A percentile compares a stretch with the other conserved stretches of the same genome.
Evolutionary conservation across 1,140 invertebrate species (phyloP).

Genomic region (Eueides isabella): DNA sequence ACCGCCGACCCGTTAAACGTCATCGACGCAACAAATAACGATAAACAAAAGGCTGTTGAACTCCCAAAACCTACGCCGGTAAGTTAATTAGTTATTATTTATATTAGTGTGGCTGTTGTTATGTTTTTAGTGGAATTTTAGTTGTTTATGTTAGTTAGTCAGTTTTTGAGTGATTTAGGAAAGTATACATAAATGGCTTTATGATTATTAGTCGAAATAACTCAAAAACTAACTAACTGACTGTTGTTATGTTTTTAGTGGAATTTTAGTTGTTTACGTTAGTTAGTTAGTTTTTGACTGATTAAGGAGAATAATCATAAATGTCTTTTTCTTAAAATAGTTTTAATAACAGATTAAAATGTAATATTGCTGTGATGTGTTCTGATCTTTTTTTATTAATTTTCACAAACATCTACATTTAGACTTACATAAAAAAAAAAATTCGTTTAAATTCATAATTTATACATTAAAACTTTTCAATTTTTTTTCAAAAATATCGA

Average conservation of each 20-base stretch:
- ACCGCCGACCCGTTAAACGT: conserved; percentile 47
- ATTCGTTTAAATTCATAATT: no score
- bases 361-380: neutral
- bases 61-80: conserved; percentile 74
- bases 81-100: conserved; percentile 37
- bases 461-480: no score
- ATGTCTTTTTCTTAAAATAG: no score
- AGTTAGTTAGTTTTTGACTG: conserved; percentile 15
- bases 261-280: neutral
- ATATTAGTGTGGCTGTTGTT: conserved; percentile 26
- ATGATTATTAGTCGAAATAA: no score
- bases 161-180: conserved; percentile 12
- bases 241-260: conserved; percentile 30
- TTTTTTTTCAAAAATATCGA: no score
- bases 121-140: conserved; percentile 26
- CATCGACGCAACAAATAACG: conserved; percentile 27
- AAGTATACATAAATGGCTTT: no score
- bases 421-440: neutral
- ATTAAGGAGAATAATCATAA: neutral
- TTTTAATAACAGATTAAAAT: neutral
- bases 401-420: neutral
- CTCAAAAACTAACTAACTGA: neutral
- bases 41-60: conserved; percentile 53
- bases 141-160: conserved; percentile 5
- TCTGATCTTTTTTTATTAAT: neutral